Conservation (phyloP, 2,888 invertebrate species). For the Halictus ligatus region DNA sequence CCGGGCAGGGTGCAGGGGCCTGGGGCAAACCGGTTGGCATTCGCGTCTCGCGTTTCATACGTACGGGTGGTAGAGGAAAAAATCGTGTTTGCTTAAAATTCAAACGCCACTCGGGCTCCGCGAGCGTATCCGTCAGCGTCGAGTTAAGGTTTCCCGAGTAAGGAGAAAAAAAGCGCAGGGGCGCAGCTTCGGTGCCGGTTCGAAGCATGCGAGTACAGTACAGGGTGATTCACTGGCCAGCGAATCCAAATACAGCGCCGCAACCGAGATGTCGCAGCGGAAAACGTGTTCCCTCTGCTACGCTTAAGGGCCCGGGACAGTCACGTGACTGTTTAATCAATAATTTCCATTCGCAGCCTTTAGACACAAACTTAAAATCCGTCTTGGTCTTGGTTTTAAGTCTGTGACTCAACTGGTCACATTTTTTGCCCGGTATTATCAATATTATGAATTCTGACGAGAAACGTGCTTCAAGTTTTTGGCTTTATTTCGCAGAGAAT, state of each 20-base stretch:
- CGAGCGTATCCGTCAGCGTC: constrained; percentile 30
- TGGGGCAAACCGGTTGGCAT: constrained; percentile 19
- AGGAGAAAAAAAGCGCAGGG: constrained; percentile 12
- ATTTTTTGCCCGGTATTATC: too few species aligned
- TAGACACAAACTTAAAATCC: too few species aligned
- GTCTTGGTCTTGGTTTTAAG: too few species aligned
- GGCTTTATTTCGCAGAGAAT: too few species aligned
- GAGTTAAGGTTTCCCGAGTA: constrained; percentile 14
- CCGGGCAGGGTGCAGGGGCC: not conserved
- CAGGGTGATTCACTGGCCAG: not conserved
- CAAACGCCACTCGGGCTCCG: constrained; percentile 24
- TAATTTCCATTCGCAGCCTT: too few species aligned
- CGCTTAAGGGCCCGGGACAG: not conserved
- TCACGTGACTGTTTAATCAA: too few species aligned
- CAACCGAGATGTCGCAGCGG: not conserved
- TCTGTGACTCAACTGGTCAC: too few species aligned
- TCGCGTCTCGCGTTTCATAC: constrained; percentile 23
- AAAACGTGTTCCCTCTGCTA: not conserved
- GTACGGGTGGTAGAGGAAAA: not conserved
- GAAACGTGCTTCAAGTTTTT: too few species aligned
- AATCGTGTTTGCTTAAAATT: constrained; percentile 26
- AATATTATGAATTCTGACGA: too few species aligned
- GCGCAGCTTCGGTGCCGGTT: constrained; percentile 14
- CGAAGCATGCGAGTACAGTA: constrained; percentile 11
- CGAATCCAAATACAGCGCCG: not conserved